These are phyloP conservation scores for Callionymus lyra DNA, from an alignment of 2,113 vertebrate species.

Conservation along the genomic window DNA sequence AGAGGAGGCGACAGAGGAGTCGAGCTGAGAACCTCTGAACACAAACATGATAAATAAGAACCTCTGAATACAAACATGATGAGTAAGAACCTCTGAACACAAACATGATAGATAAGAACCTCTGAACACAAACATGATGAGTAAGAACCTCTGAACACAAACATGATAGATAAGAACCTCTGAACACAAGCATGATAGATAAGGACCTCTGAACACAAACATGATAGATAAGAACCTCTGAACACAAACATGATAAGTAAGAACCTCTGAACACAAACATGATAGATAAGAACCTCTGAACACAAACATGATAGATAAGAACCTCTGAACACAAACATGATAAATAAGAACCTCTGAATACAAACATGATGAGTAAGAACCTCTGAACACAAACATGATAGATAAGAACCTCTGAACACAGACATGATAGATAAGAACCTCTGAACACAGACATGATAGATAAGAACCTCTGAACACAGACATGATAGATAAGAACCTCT, in stretches of 20 bases:
- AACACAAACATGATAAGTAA: not conserved
- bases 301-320: too few relatives aligned
- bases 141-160: too few relatives aligned
- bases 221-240: not conserved
- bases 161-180: conserved; percentile 32
- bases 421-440: too few relatives aligned
- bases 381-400: too few relatives aligned
- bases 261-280: too few relatives aligned
- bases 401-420: conserved; percentile 29
- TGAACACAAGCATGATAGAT: too few relatives aligned
- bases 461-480: not conserved
- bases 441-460: conserved; percentile 4
- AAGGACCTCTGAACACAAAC: conserved; percentile 15
- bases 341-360: not conserved
- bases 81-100: conserved; percentile 23
- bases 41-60: conserved; percentile 35
- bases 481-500: conserved; percentile 16
- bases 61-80: too few relatives aligned
- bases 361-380: too few relatives aligned
- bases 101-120: not conserved
- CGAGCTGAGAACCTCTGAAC: conserved; percentile 64
- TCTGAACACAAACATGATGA: not conserved
- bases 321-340: conserved; percentile 11
- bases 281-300: conserved; percentile 32
- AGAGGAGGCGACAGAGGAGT: conserved; percentile 21